Conservation (phyloP, 2,113 vertebrate species). For the Meles meles region DNA sequence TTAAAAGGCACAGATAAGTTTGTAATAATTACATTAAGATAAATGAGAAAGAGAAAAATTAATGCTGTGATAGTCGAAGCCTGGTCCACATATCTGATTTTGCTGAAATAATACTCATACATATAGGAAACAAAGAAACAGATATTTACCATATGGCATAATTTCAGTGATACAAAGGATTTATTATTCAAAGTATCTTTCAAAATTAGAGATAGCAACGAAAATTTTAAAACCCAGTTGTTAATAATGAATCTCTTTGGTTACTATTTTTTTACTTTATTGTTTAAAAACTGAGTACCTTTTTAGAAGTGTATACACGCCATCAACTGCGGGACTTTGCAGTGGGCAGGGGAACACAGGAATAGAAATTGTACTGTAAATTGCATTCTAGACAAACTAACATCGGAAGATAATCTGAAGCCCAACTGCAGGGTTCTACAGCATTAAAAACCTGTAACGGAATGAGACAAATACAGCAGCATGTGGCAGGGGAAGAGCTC, state of each 20-base stretch:
- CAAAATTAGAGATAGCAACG: background rate
- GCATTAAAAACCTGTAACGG: background rate
- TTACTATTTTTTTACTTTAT: background rate
- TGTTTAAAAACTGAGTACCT: background rate
- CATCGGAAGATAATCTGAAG: background rate
- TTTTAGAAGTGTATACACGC: background rate
- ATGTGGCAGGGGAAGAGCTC: background rate
- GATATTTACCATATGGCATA: background rate
- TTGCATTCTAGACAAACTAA: background rate
- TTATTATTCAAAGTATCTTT: background rate
- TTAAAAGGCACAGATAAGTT: background rate
- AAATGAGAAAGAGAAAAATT: background rate
- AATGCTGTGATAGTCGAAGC: background rate
- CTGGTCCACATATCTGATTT: background rate
- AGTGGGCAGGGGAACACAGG: background rate
- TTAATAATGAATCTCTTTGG: background rate
- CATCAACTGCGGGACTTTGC: background rate
- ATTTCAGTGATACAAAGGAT: background rate
- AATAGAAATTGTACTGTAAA: background rate
- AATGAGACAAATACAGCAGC: background rate
- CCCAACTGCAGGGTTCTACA: background rate
- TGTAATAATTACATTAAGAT: background rate
- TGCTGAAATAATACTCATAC: background rate
- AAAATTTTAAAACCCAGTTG: background rate
- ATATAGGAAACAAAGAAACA: background rate